Conservation (phyloP, 35 echinoderm and acorn worm genomes). For the Acanthaster planci region DNA sequence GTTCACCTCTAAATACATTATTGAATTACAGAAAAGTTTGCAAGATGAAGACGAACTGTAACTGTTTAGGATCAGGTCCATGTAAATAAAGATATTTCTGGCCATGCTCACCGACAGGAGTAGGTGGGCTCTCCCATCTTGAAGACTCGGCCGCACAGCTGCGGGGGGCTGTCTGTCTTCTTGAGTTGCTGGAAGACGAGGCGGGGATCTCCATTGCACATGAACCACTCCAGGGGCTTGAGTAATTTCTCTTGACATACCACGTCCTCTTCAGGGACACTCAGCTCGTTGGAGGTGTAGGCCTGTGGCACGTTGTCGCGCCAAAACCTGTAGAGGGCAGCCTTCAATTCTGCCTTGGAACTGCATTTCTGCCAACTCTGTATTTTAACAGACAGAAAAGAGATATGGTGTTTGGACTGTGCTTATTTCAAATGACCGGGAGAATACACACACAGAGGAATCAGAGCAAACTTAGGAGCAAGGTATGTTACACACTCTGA, state of each 20-base stretch:
- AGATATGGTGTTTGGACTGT: too few species aligned
- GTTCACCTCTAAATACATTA: too few species aligned
- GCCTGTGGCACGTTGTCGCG: slow-evolving; percentile 57
- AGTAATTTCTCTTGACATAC: slow-evolving; percentile 31
- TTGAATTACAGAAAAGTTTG: too few species aligned
- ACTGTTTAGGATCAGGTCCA: too few species aligned
- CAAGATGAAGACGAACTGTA: too few species aligned
- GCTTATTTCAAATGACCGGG: too few species aligned
- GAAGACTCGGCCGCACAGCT: slow-evolving; percentile 92
- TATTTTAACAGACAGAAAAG: not conserved
- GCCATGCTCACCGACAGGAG: slow-evolving; percentile 71
- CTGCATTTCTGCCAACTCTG: slow-evolving; percentile 69
- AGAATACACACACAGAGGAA: too few species aligned
- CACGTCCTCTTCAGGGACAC: slow-evolving; percentile 56
- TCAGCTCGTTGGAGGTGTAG: slow-evolving; percentile 60
- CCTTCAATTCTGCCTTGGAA: slow-evolving; percentile 42
- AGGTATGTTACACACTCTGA: too few species aligned
- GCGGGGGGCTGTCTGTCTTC: slow-evolving; percentile 71
- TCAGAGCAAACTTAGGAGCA: too few species aligned
- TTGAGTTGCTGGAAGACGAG: slow-evolving; percentile 55
- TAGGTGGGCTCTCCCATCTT: slow-evolving; percentile 94
- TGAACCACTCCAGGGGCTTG: slow-evolving; percentile 81
- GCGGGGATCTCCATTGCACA: slow-evolving; percentile 72
- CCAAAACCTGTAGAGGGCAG: slow-evolving; percentile 50
- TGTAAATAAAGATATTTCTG: too few species aligned